Evolutionary conservation across 1,140 invertebrate species (phyloP).

Genomic region (Atta colombica): DNA sequence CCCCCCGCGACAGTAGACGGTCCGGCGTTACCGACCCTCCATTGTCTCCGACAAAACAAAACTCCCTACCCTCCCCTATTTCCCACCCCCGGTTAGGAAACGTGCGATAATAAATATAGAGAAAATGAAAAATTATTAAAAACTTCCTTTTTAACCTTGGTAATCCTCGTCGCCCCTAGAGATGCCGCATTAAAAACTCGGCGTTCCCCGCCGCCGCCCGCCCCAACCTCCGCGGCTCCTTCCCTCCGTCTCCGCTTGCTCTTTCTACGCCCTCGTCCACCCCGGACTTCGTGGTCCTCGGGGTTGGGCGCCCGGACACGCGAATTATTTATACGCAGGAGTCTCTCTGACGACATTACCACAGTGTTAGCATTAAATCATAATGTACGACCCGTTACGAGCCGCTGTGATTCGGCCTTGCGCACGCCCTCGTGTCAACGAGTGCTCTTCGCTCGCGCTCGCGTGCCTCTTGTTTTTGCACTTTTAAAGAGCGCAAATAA

Average conservation of each 20-base stretch:
- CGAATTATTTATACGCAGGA: constrained; percentile 87
- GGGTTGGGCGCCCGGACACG: constrained; percentile 85
- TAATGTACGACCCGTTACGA: constrained; percentile 86
- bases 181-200: constrained; percentile 86
- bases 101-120: constrained; percentile 87
- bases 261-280: constrained; percentile 73
- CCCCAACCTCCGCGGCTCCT: constrained; percentile 64
- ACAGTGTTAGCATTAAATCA: constrained; percentile 87
- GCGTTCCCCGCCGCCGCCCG: constrained; percentile 44
- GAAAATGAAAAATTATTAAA: constrained; percentile 88
- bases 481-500: constrained; percentile 62
- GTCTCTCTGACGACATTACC: constrained; percentile 87
- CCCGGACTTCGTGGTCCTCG: constrained; percentile 80
- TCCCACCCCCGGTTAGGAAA: constrained; percentile 84
- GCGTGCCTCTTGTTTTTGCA: constrained; percentile 61
- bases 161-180: constrained; percentile 86
- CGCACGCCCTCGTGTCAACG: constrained; percentile 76
- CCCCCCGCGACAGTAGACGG: constrained; percentile 70
- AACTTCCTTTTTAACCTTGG: constrained; percentile 87
- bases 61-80: constrained; percentile 43
- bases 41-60: constrained; percentile 82
- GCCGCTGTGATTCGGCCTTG: constrained; percentile 81
- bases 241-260: constrained; percentile 69
- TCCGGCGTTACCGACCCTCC: constrained; percentile 76
- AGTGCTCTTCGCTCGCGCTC: constrained; percentile 48